phyloP scores from a whole-genome alignment of 1,140 invertebrate genomes.

The Papilio polytes region DNA sequence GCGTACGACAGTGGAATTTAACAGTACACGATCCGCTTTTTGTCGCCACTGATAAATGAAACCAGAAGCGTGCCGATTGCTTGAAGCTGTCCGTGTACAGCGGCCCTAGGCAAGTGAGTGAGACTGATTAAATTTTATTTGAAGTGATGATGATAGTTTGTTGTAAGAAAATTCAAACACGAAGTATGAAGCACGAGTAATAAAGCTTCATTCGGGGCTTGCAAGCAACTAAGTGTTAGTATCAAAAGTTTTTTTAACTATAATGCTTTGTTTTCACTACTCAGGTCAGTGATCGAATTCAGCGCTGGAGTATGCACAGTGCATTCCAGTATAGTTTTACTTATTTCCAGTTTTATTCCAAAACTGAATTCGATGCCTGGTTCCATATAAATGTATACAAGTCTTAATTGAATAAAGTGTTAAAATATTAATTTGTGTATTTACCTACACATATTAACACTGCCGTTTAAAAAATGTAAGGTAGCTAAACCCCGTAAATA shows the following conservation, averaged over 20 bases:
- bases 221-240: neutral
- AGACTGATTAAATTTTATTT: constrained; percentile 1
- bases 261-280: too few species aligned
- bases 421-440: neutral
- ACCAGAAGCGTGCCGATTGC: neutral
- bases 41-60: too few species aligned
- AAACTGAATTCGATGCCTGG: too few species aligned
- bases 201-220: neutral
- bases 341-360: too few species aligned
- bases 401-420: too few species aligned
- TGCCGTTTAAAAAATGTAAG: neutral
- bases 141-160: neutral
- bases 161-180: neutral
- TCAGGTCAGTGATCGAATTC: too few species aligned
- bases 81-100: neutral
- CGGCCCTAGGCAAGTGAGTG: neutral
- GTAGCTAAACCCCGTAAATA: neutral
- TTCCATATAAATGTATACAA: too few species aligned
- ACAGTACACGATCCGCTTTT: too few species aligned
- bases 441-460: neutral
- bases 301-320: too few species aligned
- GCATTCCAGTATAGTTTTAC: too few species aligned
- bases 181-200: neutral
- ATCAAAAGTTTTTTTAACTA: neutral
- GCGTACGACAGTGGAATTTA: too few species aligned